Base-by-base conservation (phyloP, 2,888 invertebrate genomes). In the Megamerina dolium region DNA sequence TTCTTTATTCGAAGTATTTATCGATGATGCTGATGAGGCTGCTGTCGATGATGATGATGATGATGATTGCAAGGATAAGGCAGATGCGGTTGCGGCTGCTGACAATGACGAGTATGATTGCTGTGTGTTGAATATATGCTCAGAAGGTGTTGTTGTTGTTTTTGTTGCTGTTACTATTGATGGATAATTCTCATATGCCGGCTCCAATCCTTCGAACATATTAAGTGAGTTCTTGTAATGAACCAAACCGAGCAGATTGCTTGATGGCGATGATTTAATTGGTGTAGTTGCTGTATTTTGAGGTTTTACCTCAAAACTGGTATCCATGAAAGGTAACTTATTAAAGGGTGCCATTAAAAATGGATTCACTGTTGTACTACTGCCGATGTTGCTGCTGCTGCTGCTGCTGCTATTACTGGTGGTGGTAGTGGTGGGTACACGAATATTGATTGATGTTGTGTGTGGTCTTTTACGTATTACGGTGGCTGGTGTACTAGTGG, bases 281-380 rank as follows among this genome's bases (percentile, higher is more conserved):
- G 55, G 33, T 55, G 59, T 32, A 50, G 57, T 27, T 52, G 60
- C 51, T 48, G 48, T 45, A 34, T 49, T 23, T 6, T 23, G 23
- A 8, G 23, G 49, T 49, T 63, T 58, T 38, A 67, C 64, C 48
- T 67, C 66, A 43, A 66, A 65, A 52, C 67, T 67, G 55, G 68
- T 54, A 48, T 67, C 66, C 59, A 68, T 60, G 56, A 68, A 67
- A 52, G 67, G 67, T 47, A 67, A 57, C 54, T 62, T 68, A 53
- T 67, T 66, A 54, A 67, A 67, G 41, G 68, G 67, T 48, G 68
- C 64, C 53, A 61, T 60, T 51, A 65, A 55, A 53, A 61, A 59
- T 50, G 64, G 61, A 55, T 60, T 59, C 45, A 52, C 37, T 37
- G 59, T 61, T 35, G 53, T 29, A 17, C 27, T 30, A 27, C 31